Percentiles rank a stretch among this genome's conserved stretches.
Evolutionary conservation across 2,888 invertebrate species (phyloP).

Genomic region (Philereme transversata): DNA sequence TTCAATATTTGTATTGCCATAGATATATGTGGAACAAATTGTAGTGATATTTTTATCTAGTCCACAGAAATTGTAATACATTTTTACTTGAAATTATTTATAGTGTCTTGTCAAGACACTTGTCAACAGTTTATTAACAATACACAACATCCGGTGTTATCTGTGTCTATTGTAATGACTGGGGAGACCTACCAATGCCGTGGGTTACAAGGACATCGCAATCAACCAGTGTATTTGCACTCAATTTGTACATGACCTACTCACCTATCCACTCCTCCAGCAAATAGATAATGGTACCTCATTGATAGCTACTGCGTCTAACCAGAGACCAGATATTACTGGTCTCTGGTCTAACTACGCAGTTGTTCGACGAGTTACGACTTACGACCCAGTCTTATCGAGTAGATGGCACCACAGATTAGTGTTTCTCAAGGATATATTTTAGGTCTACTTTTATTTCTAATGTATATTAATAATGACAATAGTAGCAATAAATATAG

Average conservation of each 20-base stretch:
- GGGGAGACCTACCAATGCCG: not conserved
- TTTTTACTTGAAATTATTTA: too few relatives aligned
- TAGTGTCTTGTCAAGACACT: too few relatives aligned
- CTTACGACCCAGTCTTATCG: not conserved
- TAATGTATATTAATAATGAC: too few relatives aligned
- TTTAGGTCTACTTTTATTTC: not conserved
- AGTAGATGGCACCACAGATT: not conserved
- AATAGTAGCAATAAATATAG: too few relatives aligned
- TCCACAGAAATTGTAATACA: too few relatives aligned
- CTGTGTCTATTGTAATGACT: slow-evolving; percentile 1
- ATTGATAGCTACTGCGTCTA: slow-evolving; percentile 28
- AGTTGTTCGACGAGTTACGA: slow-evolving; percentile 3
- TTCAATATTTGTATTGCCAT: too few relatives aligned
- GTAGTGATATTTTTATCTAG: too few relatives aligned
- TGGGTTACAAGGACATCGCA: slow-evolving; percentile 22
- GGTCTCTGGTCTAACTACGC: slow-evolving; percentile 42
- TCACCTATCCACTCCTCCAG: slow-evolving; percentile 37
- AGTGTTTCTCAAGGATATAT: slow-evolving; percentile 8
- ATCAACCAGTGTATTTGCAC: slow-evolving; percentile 32
- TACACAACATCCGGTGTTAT: too few relatives aligned
- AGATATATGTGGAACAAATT: too few relatives aligned
- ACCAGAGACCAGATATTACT: too few relatives aligned
- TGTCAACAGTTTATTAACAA: too few relatives aligned
- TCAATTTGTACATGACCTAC: slow-evolving; percentile 46
- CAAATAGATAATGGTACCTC: slow-evolving; percentile 46